Evolutionary conservation across 2,797 vertebrate species (phyloP).

Genomic region (Thaleichthys pacificus): DNA sequence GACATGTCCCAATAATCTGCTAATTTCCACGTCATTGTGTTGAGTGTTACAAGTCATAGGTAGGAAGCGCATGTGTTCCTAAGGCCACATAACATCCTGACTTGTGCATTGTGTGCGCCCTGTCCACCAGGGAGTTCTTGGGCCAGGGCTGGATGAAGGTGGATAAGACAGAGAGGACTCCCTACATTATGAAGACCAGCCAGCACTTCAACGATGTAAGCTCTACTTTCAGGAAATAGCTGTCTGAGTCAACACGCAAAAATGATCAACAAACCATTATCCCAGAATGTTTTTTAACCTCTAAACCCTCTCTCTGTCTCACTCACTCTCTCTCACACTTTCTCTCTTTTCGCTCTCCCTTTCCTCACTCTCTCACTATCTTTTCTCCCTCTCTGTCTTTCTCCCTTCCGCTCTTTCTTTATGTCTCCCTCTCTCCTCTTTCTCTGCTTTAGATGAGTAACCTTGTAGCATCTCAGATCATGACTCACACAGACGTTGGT

Average conservation of each 20-base stretch:
- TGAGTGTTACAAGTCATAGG: no score
- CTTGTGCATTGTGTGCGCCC: not conserved
- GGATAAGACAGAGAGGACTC: slow-evolving; percentile 90
- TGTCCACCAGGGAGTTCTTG: slow-evolving; percentile 88
- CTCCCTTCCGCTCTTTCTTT: not conserved
- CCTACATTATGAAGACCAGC: slow-evolving; percentile 97
- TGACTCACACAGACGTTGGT: slow-evolving; percentile 85
- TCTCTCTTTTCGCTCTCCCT: not conserved
- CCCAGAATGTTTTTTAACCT: not conserved
- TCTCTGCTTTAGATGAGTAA: slow-evolving; percentile 89
- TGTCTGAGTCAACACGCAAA: no score
- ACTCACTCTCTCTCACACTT: not conserved
- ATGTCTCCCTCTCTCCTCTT: not conserved
- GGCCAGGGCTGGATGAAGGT: slow-evolving; percentile 98
- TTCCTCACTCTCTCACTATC: not conserved
- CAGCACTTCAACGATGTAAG: slow-evolving; percentile 96
- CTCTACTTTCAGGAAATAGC: not conserved
- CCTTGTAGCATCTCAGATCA: slow-evolving; percentile 95
- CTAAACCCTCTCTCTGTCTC: not conserved
- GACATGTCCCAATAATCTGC: no score
- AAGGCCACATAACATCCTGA: not conserved
- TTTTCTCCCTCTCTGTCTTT: not conserved
- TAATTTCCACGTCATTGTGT: no score
- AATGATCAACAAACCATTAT: not conserved
- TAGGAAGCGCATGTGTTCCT: not conserved